Conservation (phyloP, 2,113 vertebrate genomes). For the Corydoras maculifer region DNA sequence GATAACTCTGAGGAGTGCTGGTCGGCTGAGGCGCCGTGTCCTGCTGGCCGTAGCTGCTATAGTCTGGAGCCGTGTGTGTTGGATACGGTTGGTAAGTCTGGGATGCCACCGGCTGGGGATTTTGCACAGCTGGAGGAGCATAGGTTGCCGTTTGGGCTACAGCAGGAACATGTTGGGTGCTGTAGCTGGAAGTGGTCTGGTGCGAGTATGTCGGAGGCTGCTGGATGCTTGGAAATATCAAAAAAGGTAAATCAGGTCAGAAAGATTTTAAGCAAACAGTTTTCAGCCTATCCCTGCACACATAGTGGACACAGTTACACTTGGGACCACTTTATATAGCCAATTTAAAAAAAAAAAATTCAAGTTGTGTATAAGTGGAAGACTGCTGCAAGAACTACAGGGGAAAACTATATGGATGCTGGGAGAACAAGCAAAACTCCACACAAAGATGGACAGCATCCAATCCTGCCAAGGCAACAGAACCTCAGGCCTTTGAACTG, state of each 20-base stretch:
- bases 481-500: no score
- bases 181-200: slow-evolving; percentile 59
- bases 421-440: no score
- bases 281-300: no score
- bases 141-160: slow-evolving; percentile 62
- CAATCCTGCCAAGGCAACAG: no score
- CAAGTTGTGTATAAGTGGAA: no score
- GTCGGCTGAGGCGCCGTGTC: slow-evolving; percentile 56
- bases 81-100: slow-evolving; percentile 56
- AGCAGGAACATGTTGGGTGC: slow-evolving; percentile 51
- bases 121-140: slow-evolving; percentile 51
- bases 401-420: no score
- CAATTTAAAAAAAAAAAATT: no score
- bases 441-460: no score
- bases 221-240: slow-evolving; percentile 53
- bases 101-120: slow-evolving; percentile 48
- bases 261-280: background rate
- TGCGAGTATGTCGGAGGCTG: slow-evolving; percentile 58
- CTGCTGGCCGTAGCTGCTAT: slow-evolving; percentile 49
- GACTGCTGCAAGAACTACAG: no score
- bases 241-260: background rate
- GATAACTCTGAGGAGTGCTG: slow-evolving; percentile 62
- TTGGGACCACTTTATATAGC: no score
- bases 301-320: no score
- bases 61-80: slow-evolving; percentile 58